Conservation (phyloP, 2,888 invertebrate species). For the Pomacea canaliculata region DNA sequence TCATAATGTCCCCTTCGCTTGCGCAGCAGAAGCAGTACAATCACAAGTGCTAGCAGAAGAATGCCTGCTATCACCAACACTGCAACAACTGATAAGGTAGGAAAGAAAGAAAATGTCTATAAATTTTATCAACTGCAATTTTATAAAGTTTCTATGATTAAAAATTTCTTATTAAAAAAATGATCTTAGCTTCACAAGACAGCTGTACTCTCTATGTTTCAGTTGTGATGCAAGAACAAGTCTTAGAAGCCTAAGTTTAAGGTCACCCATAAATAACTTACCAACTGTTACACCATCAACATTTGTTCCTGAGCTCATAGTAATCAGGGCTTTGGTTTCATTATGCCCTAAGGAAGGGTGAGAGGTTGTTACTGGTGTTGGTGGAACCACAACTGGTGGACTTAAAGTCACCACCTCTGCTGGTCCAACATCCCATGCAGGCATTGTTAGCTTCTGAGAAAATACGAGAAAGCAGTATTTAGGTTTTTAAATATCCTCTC, state of each 20-base stretch:
- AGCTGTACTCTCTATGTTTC: no score
- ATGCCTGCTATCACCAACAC: slow-evolving; percentile 47
- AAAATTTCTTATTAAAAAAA: no score
- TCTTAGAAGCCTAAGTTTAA: no score
- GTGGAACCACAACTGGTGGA: slow-evolving; percentile 26
- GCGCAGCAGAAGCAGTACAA: slow-evolving; percentile 49
- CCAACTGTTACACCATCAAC: slow-evolving; percentile 40
- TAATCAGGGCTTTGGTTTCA: slow-evolving; percentile 27
- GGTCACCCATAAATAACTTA: slow-evolving; percentile 24
- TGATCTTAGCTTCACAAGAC: no score
- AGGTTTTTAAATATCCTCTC: not conserved
- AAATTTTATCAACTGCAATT: no score
- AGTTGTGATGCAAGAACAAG: no score
- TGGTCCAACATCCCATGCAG: slow-evolving; percentile 52
- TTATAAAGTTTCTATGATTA: no score
- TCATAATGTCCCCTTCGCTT: slow-evolving; percentile 41
- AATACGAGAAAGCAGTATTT: not conserved
- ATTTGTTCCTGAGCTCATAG: slow-evolving; percentile 16
- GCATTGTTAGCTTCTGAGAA: slow-evolving; percentile 40
- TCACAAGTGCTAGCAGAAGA: slow-evolving; percentile 48
- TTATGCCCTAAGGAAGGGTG: slow-evolving; percentile 34
- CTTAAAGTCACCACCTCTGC: slow-evolving; percentile 34
- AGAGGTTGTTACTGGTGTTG: slow-evolving; percentile 26
- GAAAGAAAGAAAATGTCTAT: not conserved
- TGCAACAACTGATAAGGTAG: slow-evolving; percentile 47